A percentile compares a stretch with the other conserved stretches of the same genome.
Conservation (phyloP, 2,113 vertebrate genomes). For the Puma concolor region DNA sequence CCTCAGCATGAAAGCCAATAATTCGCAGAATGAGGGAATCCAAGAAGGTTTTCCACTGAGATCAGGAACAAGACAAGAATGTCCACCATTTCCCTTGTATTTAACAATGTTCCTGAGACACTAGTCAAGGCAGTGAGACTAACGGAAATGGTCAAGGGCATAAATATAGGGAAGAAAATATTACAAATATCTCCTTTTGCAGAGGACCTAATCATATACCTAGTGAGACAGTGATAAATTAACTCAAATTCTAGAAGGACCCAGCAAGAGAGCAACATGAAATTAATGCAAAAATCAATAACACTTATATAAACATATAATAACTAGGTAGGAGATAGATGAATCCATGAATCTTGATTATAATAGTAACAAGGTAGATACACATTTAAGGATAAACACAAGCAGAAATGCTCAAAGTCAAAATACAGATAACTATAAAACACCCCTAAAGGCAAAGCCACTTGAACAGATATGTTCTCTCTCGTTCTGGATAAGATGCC, state of each 20-base stretch:
- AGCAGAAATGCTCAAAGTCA: not conserved
- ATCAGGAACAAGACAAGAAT: not conserved
- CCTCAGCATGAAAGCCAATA: not conserved
- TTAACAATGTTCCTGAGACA: not conserved
- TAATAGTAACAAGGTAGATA: not conserved
- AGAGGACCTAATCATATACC: not conserved
- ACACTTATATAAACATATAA: not conserved
- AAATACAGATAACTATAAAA: not conserved
- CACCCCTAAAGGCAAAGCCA: too few species aligned
- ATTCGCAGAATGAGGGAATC: not conserved
- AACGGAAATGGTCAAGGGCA: not conserved
- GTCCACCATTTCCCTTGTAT: too few species aligned
- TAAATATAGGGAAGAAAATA: not conserved
- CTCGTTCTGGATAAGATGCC: not conserved
- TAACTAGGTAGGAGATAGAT: not conserved
- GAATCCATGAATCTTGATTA: not conserved
- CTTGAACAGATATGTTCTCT: accelerated
- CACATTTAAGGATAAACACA: not conserved
- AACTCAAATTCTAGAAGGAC: not conserved
- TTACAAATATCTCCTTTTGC: not conserved
- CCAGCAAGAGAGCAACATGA: not conserved
- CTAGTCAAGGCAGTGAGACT: not conserved
- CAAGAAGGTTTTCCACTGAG: too few species aligned
- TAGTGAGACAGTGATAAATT: not conserved
- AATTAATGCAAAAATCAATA: not conserved